These are phyloP conservation scores for Laupala kohalensis DNA, from an alignment of 1,140 invertebrate species.

Conservation along the genomic window DNA sequence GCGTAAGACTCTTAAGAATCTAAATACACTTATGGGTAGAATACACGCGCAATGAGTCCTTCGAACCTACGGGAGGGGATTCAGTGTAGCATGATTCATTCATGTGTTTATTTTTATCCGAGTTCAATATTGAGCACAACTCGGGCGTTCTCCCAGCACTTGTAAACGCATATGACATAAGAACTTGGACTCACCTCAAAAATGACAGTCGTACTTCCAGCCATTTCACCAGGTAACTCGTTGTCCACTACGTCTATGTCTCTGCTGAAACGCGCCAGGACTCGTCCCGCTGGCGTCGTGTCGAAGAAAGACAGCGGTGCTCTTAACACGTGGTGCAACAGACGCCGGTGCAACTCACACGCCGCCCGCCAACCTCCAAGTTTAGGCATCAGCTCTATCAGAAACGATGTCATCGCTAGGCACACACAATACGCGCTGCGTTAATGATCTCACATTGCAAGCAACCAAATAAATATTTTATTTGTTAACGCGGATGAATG, in stretches of 20 bases:
- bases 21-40: too few relatives aligned
- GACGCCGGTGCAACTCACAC: conserved; percentile 29
- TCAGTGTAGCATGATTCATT: too few relatives aligned
- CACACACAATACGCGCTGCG: too few relatives aligned
- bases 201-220: conserved; percentile 59
- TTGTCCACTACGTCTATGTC: conserved; percentile 34
- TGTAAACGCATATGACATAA: neutral
- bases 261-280: conserved; percentile 36
- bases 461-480: too few relatives aligned
- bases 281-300: conserved; percentile 37
- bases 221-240: conserved; percentile 29
- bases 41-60: too few relatives aligned
- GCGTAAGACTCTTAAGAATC: too few relatives aligned
- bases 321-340: conserved; percentile 32
- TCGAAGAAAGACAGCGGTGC: conserved; percentile 39
- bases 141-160: too few relatives aligned
- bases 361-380: conserved; percentile 24
- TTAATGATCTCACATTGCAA: too few relatives aligned
- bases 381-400: conserved; percentile 15
- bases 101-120: too few relatives aligned
- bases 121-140: too few relatives aligned
- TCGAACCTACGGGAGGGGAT: too few relatives aligned
- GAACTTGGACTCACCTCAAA: conserved; percentile 48
- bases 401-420: neutral
- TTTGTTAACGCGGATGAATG: too few relatives aligned